Conservation (phyloP, 2,113 vertebrate genomes). For the Guaruba guarouba region DNA sequence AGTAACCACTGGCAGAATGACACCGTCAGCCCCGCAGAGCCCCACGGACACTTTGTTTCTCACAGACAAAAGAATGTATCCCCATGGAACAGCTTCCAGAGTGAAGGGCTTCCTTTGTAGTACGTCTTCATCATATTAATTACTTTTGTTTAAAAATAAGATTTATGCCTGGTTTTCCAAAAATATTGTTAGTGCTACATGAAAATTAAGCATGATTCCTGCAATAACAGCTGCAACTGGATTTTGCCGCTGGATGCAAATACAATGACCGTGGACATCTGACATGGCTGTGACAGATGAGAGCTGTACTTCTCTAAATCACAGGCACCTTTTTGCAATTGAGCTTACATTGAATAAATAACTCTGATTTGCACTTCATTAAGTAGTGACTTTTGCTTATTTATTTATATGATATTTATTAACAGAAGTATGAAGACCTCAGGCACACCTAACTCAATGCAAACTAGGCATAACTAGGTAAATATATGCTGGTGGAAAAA, state of each 20-base stretch:
- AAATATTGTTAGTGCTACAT: background rate
- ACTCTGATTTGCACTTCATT: background rate
- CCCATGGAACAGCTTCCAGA: background rate
- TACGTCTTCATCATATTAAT: background rate
- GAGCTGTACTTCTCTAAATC: background rate
- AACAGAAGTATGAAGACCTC: background rate
- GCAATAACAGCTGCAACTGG: background rate
- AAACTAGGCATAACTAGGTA: background rate
- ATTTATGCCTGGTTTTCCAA: background rate
- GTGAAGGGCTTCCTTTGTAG: background rate
- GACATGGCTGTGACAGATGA: background rate
- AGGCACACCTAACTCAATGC: background rate
- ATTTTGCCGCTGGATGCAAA: background rate
- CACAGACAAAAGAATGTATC: background rate
- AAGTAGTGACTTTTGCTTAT: background rate
- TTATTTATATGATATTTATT: background rate
- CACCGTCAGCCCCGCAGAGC: background rate
- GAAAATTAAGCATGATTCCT: background rate
- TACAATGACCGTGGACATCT: background rate
- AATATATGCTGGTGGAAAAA: background rate
- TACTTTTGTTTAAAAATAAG: background rate
- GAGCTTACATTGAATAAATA: background rate
- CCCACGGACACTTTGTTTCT: background rate
- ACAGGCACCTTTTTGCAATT: background rate
- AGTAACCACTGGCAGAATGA: background rate